Conservation (phyloP, 2,113 vertebrate species). For the Pimephales promelas region DNA sequence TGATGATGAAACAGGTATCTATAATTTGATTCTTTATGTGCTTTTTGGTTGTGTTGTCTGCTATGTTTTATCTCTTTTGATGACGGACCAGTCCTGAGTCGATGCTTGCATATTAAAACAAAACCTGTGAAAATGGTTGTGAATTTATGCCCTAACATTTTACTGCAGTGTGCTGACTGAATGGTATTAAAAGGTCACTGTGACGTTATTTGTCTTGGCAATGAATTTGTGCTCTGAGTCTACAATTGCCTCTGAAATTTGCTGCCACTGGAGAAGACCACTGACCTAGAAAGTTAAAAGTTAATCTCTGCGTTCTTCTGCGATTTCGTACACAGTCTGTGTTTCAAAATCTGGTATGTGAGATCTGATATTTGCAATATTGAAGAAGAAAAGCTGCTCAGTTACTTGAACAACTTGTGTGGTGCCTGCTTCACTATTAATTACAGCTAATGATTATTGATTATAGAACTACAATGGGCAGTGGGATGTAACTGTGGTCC, state of each 20-base stretch:
- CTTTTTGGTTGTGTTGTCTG: neutral
- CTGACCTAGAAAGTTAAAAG: slow-evolving; percentile 48
- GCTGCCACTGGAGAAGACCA: slow-evolving; percentile 17
- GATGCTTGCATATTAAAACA: slow-evolving; percentile 12
- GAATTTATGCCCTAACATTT: slow-evolving; percentile 27
- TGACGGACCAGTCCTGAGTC: neutral
- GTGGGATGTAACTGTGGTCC: slow-evolving; percentile 44
- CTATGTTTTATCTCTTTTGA: neutral
- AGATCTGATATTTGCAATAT: slow-evolving; percentile 15
- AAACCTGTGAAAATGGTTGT: slow-evolving; percentile 14
- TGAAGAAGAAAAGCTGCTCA: slow-evolving; percentile 43
- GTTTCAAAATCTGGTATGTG: neutral
- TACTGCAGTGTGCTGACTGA: slow-evolving; percentile 28
- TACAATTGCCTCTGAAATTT: slow-evolving; percentile 18
- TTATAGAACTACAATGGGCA: slow-evolving; percentile 30
- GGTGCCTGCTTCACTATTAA: slow-evolving; percentile 67
- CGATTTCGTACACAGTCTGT: neutral
- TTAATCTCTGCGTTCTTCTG: slow-evolving; percentile 46
- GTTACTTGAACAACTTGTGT: slow-evolving; percentile 57
- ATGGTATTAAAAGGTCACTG: slow-evolving; percentile 39
- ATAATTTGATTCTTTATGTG: slow-evolving; percentile 43
- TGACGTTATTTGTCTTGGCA: slow-evolving; percentile 41
- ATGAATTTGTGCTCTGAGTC: slow-evolving; percentile 30
- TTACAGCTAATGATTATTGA: slow-evolving; percentile 79
- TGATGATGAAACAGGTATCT: slow-evolving; percentile 95